Evolutionary conservation across 2,888 invertebrate species (phyloP), one percentile per base, ranked within the genome.

Genomic region (Hyalella azteca): DNA sequence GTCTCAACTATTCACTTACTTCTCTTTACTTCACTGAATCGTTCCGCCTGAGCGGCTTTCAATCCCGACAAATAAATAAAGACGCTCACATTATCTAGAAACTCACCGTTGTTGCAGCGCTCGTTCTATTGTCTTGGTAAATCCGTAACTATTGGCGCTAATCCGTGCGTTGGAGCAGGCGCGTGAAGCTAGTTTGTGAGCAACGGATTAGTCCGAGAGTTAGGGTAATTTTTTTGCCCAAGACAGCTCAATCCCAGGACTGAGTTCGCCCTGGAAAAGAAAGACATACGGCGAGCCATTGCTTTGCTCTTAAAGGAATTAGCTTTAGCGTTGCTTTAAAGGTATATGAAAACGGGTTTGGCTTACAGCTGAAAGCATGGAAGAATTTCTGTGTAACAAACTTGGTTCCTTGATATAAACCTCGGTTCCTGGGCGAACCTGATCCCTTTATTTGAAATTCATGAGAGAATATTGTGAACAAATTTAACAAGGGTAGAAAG

Each of bases 161-260:
- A 66, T 66, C 66, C 66, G 66, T n/a, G 36, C 19, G 36, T 29
- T n/a, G 19, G 36, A 13, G 66, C 19, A 9, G 32, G 66, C 66
- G 66, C 66, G 66, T 36, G 66, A 66, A 36, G 19, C 66, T 36
- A 66, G 36, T 66, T 66, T 66, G 66, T 66, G 32, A 66, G 36
- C 36, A 19, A 32, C 26, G 66, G 66, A 66, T 66, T 66, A 66
- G 36, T 36, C 29, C 36, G 36, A 66, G 66, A 66, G 66, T 66
- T 66, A 36, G 66, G 66, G 66, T 66, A 66, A 66, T 66, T 66
- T 66, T 66, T 66, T 66, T 66, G 29, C 66, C 66, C 66, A 36
- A 66, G 66, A 66, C 66, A 66, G 66, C 66, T 66, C 66, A 66
- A 66, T 66, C 66, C 66, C 66, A 5, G 32, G 66, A 66, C 66